Evolutionary conservation across 2,888 invertebrate genomes (phyloP).

Genomic region (Catocala nupta): DNA sequence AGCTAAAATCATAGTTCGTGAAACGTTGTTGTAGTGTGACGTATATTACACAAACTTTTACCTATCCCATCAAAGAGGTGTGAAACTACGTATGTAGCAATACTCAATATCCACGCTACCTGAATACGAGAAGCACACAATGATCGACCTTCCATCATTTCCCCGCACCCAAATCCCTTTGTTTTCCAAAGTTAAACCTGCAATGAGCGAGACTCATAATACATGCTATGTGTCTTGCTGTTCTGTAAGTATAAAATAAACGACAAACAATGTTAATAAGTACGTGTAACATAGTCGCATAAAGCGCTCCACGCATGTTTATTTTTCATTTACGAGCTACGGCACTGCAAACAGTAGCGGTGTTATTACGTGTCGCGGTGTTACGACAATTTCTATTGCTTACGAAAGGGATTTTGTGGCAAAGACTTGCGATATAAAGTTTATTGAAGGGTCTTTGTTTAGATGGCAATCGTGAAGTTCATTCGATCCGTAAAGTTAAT

Average conservation of each 20-base stretch:
- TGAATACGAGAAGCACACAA: not conserved
- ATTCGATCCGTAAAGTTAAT: too few species aligned
- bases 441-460: too few species aligned
- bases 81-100: too few species aligned
- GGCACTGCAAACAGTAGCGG: constrained; percentile 61
- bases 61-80: too few species aligned
- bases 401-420: constrained; percentile 12
- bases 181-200: constrained; percentile 11
- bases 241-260: constrained; percentile 57
- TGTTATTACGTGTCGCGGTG: constrained; percentile 62
- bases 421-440: not conserved
- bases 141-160: not conserved
- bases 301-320: constrained; percentile 79
- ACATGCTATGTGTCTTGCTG: constrained; percentile 21
- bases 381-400: constrained; percentile 48
- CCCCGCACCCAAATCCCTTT: not conserved
- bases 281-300: constrained; percentile 73
- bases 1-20: too few species aligned
- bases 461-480: too few species aligned
- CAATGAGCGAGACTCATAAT: constrained; percentile 37
- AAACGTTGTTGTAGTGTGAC: too few species aligned
- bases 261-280: constrained; percentile 77
- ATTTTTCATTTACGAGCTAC: constrained; percentile 84
- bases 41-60: too few species aligned
- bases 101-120: too few species aligned